Percentiles rank a stretch among this genome's conserved stretches.
phyloP scores from a whole-genome alignment of 2,888 invertebrate species.

The Teleiodes luculella region DNA sequence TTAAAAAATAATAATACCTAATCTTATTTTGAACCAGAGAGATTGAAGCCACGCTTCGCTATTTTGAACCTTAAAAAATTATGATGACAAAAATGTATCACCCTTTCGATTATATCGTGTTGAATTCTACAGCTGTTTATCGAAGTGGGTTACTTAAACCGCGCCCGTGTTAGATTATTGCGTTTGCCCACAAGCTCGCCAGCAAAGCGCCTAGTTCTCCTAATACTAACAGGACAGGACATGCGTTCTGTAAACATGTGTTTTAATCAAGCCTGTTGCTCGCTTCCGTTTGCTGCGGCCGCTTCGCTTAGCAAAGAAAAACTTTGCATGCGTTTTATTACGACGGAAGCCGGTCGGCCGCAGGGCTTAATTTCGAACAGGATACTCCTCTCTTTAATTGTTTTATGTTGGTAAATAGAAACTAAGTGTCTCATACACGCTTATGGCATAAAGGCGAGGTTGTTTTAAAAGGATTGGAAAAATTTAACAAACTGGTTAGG shows the following conservation, averaged over 20 bases:
- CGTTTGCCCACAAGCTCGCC: no score
- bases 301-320: conserved; percentile 72
- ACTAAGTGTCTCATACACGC: conserved; percentile 9
- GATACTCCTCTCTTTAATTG: conserved; percentile 60
- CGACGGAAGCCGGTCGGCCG: conserved; percentile 66
- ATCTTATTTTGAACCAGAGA: no score
- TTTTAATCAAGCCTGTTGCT: conserved; percentile 79
- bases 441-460: not conserved
- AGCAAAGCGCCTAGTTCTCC: conserved; percentile 11
- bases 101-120: no score
- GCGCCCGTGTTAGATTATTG: conserved; percentile 14
- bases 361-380: conserved; percentile 72
- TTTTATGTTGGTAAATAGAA: conserved; percentile 53
- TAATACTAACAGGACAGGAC: conserved; percentile 33
- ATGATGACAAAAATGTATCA: no score
- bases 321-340: conserved; percentile 79
- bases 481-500: no score
- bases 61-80: no score
- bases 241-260: conserved; percentile 76
- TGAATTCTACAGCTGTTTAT: no score
- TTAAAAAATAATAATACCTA: no score
- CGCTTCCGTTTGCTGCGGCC: conserved; percentile 69
- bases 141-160: no score
- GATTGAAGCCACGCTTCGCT: no score
- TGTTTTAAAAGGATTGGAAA: not conserved